Conservation (phyloP, 2,888 invertebrate species). For the Euplagia quadripunctaria region DNA sequence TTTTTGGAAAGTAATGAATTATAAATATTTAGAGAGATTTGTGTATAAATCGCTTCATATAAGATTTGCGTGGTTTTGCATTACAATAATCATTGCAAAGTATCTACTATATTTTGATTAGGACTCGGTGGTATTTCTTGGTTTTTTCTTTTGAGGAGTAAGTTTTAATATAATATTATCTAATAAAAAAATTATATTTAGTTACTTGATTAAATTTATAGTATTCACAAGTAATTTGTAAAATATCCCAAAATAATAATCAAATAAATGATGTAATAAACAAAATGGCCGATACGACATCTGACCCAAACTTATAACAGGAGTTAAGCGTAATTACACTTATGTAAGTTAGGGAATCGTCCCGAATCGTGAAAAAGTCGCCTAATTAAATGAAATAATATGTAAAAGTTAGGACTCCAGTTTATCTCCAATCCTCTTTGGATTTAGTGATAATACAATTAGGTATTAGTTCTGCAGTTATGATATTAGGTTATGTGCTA, state of each 20-base stretch:
- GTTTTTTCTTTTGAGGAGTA: no score
- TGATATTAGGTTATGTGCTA: background rate
- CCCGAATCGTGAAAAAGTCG: background rate
- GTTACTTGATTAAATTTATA: no score
- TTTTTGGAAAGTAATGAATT: background rate
- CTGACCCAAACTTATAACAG: background rate
- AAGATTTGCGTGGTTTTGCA: background rate
- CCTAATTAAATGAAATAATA: constrained; percentile 7
- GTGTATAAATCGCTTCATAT: background rate
- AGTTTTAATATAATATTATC: no score
- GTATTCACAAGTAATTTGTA: background rate
- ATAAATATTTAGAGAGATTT: background rate
- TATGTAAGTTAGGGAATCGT: background rate
- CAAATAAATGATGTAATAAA: background rate
- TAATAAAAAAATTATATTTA: no score
- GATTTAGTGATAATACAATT: background rate
- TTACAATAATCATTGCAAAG: background rate
- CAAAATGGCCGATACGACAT: background rate
- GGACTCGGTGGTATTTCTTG: no score
- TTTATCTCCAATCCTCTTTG: background rate
- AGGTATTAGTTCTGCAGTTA: background rate
- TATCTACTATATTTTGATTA: no score
- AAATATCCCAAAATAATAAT: background rate
- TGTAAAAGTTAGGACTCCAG: background rate
- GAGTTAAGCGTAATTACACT: constrained; percentile 2